Evolutionary conservation across 2,113 vertebrate species (phyloP).

Genomic region (Oreochromis tanganicae): DNA sequence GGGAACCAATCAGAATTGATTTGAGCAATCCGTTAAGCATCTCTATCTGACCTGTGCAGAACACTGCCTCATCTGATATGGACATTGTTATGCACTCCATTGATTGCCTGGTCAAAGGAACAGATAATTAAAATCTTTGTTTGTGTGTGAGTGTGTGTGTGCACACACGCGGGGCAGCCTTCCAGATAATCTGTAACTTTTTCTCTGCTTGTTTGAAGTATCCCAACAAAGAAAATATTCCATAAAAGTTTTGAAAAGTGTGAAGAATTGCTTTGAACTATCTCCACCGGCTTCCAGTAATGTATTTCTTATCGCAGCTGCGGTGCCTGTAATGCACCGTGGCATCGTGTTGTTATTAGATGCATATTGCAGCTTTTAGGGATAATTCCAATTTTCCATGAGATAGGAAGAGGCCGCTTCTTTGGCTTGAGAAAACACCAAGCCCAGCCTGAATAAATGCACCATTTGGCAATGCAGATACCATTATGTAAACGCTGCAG

Average conservation of each 20-base stretch:
- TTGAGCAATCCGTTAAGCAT: conserved; percentile 6
- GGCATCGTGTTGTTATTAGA: background rate
- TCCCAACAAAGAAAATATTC: background rate
- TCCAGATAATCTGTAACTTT: background rate
- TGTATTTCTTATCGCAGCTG: conserved; percentile 15
- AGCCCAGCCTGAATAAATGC: background rate
- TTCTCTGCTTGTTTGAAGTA: background rate
- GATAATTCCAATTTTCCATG: background rate
- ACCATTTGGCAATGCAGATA: background rate
- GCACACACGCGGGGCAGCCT: accelerated
- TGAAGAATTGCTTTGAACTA: conserved; percentile 8
- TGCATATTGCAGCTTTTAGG: conserved; percentile 5
- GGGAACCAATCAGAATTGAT: conserved; percentile 13
- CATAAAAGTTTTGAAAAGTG: background rate
- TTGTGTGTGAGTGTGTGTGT: background rate
- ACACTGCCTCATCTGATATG: conserved; percentile 24
- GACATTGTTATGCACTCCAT: background rate
- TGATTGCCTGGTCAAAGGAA: background rate
- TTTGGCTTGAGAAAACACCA: background rate
- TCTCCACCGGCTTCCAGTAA: background rate
- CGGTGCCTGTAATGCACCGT: background rate
- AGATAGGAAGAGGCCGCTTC: background rate
- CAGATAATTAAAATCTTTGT: conserved; percentile 9
- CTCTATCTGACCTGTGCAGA: conserved; percentile 7
- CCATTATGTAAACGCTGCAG: background rate